Percentiles rank a stretch among this genome's conserved stretches.
Evolutionary conservation across 2,797 vertebrate genomes (phyloP).

Genomic region (Brachyrhaphis roseni): DNA sequence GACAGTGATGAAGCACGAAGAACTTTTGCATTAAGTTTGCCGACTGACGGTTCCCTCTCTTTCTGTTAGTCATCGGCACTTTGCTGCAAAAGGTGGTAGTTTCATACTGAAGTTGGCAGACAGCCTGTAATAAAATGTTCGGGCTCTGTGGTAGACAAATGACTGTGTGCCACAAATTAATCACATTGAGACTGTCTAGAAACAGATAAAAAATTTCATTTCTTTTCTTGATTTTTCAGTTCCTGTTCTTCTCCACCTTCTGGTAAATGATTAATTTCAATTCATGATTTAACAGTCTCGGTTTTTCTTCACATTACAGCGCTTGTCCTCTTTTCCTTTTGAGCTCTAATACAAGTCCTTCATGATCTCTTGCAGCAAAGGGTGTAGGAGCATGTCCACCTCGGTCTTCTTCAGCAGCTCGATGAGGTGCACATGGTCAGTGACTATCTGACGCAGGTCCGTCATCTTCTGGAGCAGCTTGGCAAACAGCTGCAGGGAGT

Average conservation of each 20-base stretch:
- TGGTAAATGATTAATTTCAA: conserved; percentile 32
- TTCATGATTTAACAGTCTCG: conserved; percentile 16
- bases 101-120: conserved; percentile 48
- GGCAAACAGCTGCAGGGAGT: conserved; percentile 95
- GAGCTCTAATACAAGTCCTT: conserved; percentile 90
- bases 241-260: conserved; percentile 36
- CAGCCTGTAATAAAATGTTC: conserved; percentile 47
- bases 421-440: conserved; percentile 94
- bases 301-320: neutral
- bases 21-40: conserved; percentile 6
- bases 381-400: conserved; percentile 93
- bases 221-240: conserved; percentile 48
- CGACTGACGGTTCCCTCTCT: conserved; percentile 42
- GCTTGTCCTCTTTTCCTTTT: conserved; percentile 6
- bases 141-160: conserved; percentile 49
- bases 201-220: conserved; percentile 40
- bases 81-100: conserved; percentile 36
- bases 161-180: conserved; percentile 46
- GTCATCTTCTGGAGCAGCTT: conserved; percentile 99
- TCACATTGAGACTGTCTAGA: conserved; percentile 58
- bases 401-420: conserved; percentile 95
- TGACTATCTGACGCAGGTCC: conserved; percentile 96
- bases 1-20: conserved; percentile 8
- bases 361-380: conserved; percentile 97
- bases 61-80: conserved; percentile 29